Percentiles rank a stretch among this genome's conserved stretches.
Evolutionary conservation across 92 coral and sea anemone species (phyloP).

Genomic region (Zoanthus solanderi): DNA sequence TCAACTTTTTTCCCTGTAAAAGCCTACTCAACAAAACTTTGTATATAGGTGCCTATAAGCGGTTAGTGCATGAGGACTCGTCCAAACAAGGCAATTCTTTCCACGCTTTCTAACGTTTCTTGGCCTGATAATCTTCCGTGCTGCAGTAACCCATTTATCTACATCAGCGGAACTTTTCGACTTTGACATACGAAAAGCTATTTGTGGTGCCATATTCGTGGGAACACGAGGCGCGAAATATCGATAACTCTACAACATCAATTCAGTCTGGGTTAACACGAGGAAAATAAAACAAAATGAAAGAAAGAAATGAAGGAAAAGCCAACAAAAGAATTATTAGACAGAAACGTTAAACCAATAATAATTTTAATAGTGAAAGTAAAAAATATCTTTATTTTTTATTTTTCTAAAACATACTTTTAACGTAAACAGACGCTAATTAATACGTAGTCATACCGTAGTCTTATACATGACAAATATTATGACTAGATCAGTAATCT

Average conservation of each 20-base stretch:
- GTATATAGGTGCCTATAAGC: too few species aligned
- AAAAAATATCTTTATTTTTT: constrained; percentile 41
- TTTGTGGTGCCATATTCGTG: too few species aligned
- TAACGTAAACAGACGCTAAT: neutral
- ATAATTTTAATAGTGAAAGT: neutral
- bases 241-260: neutral
- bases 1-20: too few species aligned
- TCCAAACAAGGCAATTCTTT: too few species aligned
- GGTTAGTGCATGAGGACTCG: too few species aligned
- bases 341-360: neutral
- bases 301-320: neutral
- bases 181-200: too few species aligned
- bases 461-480: neutral
- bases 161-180: too few species aligned
- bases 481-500: neutral
- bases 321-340: neutral
- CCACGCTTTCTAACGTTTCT: too few species aligned
- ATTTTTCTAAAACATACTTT: neutral
- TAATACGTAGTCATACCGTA: too few species aligned
- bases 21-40: too few species aligned
- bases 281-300: neutral
- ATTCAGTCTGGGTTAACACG: constrained; percentile 45
- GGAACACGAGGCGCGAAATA: neutral
- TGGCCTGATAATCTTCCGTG: too few species aligned
- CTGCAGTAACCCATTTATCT: too few species aligned